A percentile compares a stretch with the other conserved stretches of the same genome.
phyloP scores from a whole-genome alignment of 2,113 vertebrate species.

The Epinephelus lanceolatus region DNA sequence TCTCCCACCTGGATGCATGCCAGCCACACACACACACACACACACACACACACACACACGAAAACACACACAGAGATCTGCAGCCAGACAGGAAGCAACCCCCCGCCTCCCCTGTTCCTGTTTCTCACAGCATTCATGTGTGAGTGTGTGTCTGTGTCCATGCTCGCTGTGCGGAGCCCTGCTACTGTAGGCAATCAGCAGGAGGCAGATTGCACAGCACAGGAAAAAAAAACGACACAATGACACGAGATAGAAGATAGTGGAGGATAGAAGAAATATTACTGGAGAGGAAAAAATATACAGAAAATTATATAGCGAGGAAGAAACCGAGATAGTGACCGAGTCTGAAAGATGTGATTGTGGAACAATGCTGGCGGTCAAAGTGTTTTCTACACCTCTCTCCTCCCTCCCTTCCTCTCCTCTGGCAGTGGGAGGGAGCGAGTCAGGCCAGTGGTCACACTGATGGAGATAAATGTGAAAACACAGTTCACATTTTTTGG shows the following conservation, averaged over 20 bases:
- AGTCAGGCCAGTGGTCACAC: not conserved
- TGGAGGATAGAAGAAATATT: slow-evolving; percentile 32
- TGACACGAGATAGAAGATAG: slow-evolving; percentile 39
- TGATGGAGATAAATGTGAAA: slow-evolving; percentile 13
- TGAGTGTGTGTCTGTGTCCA: slow-evolving; percentile 34
- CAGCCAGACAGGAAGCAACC: slow-evolving; percentile 64
- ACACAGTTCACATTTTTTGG: not conserved
- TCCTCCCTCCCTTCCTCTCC: slow-evolving; percentile 49
- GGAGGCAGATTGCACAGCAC: slow-evolving; percentile 53
- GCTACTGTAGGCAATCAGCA: slow-evolving; percentile 63
- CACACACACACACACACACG: slow-evolving; percentile 30
- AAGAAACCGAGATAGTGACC: not conserved
- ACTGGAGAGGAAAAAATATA: slow-evolving; percentile 33
- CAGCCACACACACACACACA: slow-evolving; percentile 25
- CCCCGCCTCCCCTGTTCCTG: slow-evolving; percentile 62
- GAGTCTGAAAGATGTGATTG: slow-evolving; percentile 47
- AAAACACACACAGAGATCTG: slow-evolving; percentile 20
- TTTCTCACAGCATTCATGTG: slow-evolving; percentile 54
- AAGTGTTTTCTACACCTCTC: slow-evolving; percentile 50
- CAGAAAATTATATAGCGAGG: slow-evolving; percentile 23
- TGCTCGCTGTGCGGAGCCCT: not conserved
- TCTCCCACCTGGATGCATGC: slow-evolving; percentile 42
- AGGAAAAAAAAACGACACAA: slow-evolving; percentile 29
- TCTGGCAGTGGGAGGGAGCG: not conserved
- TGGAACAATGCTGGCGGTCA: slow-evolving; percentile 63